Percentiles rank a stretch among this genome's conserved stretches.
These are phyloP conservation scores for Eledona agricola DNA, from an alignment of 2,888 invertebrate species.

Conservation along the genomic window DNA sequence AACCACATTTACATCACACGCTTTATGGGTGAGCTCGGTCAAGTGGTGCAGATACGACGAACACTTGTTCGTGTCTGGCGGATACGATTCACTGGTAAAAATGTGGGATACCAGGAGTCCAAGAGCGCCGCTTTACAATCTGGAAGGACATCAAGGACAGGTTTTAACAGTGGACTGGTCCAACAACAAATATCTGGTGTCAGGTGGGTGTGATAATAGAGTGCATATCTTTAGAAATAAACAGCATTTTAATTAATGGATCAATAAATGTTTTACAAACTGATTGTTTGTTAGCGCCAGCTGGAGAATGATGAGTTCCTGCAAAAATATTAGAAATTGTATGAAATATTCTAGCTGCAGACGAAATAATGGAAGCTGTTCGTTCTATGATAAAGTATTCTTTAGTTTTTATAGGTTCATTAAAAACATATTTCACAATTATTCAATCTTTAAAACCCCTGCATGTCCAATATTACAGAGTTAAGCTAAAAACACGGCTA, in stretches of 20 bases:
- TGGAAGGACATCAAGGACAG: conserved; percentile 93
- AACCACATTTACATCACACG: conserved; percentile 86
- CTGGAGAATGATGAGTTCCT: conserved; percentile 60
- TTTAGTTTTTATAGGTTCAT: too few species aligned
- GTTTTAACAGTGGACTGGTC: conserved; percentile 95
- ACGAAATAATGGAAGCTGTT: too few species aligned
- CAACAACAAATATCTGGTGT: conserved; percentile 82
- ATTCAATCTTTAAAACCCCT: too few species aligned
- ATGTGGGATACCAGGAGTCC: conserved; percentile 96
- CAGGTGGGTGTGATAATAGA: conserved; percentile 93
- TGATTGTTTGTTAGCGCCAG: conserved; percentile 54
- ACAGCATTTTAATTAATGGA: conserved; percentile 18
- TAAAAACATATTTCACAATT: too few species aligned
- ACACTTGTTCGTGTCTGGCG: conserved; percentile 89
- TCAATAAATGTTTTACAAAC: conserved; percentile 16
- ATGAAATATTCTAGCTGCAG: too few species aligned
- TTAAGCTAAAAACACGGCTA: too few species aligned
- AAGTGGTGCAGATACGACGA: conserved; percentile 87
- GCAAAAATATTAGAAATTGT: conserved; percentile 45
- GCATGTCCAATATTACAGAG: too few species aligned
- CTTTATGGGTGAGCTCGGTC: conserved; percentile 91
- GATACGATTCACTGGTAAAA: conserved; percentile 90
- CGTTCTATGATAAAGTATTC: too few species aligned
- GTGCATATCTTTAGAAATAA: conserved; percentile 82
- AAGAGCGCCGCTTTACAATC: conserved; percentile 89